These are phyloP conservation scores for Remorina albescens DNA, from an alignment of 2,797 vertebrate genomes.

Conservation along the genomic window DNA sequence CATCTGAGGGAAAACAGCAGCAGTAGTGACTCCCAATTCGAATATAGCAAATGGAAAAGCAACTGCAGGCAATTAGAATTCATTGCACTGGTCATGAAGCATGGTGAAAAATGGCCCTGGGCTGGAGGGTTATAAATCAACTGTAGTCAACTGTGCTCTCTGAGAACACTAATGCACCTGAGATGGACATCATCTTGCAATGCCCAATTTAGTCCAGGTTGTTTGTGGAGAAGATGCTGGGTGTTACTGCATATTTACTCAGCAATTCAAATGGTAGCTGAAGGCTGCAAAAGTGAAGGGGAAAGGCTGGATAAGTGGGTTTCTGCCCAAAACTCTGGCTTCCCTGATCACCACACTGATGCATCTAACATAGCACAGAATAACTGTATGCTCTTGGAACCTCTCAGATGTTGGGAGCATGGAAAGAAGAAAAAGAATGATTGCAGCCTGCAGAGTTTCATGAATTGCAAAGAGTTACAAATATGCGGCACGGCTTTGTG, in stretches of 20 bases:
- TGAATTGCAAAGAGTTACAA: constrained; percentile 16
- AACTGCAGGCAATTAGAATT: constrained; percentile 75
- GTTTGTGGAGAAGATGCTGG: constrained; percentile 25
- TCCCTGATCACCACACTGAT: constrained; percentile 6
- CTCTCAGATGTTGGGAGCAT: constrained; percentile 9
- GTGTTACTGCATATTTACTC: constrained; percentile 58
- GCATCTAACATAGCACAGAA: constrained; percentile 9
- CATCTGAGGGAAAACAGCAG: constrained; percentile 51
- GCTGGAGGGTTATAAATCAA: constrained; percentile 79
- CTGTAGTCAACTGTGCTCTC: constrained; percentile 30
- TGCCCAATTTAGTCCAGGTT: constrained; percentile 64
- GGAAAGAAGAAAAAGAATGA: background rate
- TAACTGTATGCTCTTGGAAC: constrained; percentile 29
- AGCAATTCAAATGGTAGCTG: constrained; percentile 29
- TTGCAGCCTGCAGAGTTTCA: background rate
- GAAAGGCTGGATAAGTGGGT: constrained; percentile 12
- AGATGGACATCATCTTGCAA: constrained; percentile 73
- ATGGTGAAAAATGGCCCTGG: constrained; percentile 77
- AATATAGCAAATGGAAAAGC: constrained; percentile 70
- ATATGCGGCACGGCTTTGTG: background rate
- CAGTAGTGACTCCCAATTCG: constrained; percentile 47
- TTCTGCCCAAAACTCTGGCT: constrained; percentile 15
- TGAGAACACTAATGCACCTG: constrained; percentile 69
- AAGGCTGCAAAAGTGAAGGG: background rate
- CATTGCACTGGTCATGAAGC: constrained; percentile 59